Base-by-base conservation (phyloP, 1,140 invertebrate genomes). In the Euura lappo region DNA sequence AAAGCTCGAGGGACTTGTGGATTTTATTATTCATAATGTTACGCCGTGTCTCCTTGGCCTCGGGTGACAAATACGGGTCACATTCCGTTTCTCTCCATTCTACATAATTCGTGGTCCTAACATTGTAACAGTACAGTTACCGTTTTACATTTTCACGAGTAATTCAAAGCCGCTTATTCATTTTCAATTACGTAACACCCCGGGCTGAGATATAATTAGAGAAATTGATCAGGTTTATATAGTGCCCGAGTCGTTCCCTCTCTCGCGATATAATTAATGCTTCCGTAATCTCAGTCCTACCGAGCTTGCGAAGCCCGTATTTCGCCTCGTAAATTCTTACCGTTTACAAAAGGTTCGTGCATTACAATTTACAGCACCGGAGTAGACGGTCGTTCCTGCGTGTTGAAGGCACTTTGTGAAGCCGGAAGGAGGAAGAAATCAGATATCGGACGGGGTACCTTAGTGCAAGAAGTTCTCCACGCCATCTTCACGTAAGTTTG, bases 381-480 rank as follows among this genome's bases (percentile, higher is more conserved):
- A 3, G 90, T 93, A 77, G 90, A 90, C 76, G 93, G 93, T 2
- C 86, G 89, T 74, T 87, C 91, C 28, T 94, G 93, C 80, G 89
- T 94, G 72, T 86, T 93, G 76, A 90, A 90, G 74, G 91, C 93
- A 1, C 84, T 94, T 0, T 94, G 93, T 81, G 93, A 93, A 76
- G 90, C 92, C 6, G 89, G 90, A 4, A 91, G 91, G 78, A 89
- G 90, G 70, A 84, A 93, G 66, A 80, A 88, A 0, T 86, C 88
- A 3, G 84, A 90, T 70, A 73, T 85, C 75, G 85, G 84, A 43
- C 88, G 86, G 13, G 89, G 89, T 2, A 91, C 91, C 64, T 90
- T 95, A 83, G 76, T 93, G 5, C 91, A 93, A 77, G 93, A 94
- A 83, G 85, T 95, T 64, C 88, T 94, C 2, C 89, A 92, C 69